These are phyloP conservation scores for Crotalus viridis DNA, from an alignment of 2,113 vertebrate species.

Conservation along the genomic window DNA sequence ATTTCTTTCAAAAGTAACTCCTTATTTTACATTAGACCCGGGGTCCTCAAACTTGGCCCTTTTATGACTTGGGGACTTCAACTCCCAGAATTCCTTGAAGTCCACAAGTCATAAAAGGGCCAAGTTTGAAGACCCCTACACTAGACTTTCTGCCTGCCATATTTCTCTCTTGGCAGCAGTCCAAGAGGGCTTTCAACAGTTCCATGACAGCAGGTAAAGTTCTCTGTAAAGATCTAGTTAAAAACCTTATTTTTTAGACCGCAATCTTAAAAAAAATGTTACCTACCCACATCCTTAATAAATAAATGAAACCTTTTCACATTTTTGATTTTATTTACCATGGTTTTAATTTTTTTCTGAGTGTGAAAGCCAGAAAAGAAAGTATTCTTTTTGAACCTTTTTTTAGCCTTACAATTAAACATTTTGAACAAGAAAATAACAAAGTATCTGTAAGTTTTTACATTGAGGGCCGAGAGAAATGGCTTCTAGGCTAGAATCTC, in stretches of 20 bases:
- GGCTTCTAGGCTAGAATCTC: not conserved
- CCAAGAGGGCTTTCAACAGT: not conserved
- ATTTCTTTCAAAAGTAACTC: not conserved
- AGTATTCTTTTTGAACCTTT: not conserved
- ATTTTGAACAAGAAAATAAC: not conserved
- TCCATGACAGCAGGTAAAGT: not conserved
- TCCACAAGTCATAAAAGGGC: too few relatives aligned
- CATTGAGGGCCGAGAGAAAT: not conserved
- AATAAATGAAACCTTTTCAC: not conserved
- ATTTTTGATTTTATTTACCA: not conserved
- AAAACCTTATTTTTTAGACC: not conserved
- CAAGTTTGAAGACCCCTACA: too few relatives aligned
- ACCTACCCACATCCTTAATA: not conserved
- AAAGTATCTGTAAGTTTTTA: not conserved
- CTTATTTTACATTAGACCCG: not conserved
- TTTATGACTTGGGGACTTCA: too few relatives aligned
- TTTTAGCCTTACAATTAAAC: not conserved
- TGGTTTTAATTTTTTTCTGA: not conserved
- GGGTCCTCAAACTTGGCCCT: too few relatives aligned
- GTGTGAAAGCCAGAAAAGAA: not conserved
- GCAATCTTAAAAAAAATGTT: not conserved
- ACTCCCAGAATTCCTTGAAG: too few relatives aligned
- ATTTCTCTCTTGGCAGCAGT: not conserved
- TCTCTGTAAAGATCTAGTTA: not conserved
- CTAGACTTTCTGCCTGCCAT: not conserved